Conservation (phyloP, 2,797 vertebrate species). For the Mareca strepera region DNA sequence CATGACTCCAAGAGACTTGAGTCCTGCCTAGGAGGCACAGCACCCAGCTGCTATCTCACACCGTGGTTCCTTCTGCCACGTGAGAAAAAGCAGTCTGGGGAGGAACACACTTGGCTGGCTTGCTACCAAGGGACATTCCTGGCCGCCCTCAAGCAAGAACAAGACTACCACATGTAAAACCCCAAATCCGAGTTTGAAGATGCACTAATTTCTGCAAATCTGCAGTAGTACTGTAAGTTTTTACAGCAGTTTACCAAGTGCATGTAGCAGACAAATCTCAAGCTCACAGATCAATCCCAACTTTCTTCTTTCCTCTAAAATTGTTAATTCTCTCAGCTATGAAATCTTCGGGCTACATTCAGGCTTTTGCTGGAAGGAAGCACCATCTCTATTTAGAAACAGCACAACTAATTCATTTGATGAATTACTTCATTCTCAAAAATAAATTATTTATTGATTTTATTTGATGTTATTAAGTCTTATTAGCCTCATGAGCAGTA, state of each 20-base stretch:
- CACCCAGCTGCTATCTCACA: neutral
- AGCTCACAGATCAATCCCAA: neutral
- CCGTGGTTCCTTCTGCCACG: neutral
- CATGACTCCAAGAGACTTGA: fast-evolving
- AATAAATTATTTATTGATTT: neutral
- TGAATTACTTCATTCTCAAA: neutral
- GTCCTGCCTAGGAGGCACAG: neutral
- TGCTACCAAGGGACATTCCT: neutral
- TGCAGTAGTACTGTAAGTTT: neutral
- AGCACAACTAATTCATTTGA: neutral
- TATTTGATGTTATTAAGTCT: neutral
- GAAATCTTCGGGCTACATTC: neutral
- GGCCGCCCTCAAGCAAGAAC: neutral
- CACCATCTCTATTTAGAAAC: neutral
- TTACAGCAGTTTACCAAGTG: neutral
- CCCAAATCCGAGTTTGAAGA: neutral
- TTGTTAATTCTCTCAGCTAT: neutral
- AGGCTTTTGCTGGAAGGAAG: neutral
- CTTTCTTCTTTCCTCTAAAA: neutral
- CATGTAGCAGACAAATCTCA: neutral
- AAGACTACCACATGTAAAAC: neutral
- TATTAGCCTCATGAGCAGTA: neutral
- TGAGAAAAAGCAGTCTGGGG: neutral
- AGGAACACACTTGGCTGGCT: neutral
- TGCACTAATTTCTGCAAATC: neutral